Percentiles rank a stretch among this genome's conserved stretches.
Conservation (phyloP, 2,888 invertebrate species). For the Cactoblastis cactorum region DNA sequence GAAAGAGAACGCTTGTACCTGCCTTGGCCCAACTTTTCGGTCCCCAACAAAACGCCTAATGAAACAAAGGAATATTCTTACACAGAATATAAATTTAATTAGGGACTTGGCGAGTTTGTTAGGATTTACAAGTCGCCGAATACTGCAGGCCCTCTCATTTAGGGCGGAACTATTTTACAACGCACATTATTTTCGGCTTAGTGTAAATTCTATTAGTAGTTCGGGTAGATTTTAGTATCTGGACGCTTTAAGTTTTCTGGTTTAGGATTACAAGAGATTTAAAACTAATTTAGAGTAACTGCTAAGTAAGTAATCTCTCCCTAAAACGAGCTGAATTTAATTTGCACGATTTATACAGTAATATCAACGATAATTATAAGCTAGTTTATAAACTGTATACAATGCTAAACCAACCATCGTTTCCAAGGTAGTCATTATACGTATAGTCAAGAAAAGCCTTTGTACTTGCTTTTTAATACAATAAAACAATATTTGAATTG, state of each 20-base stretch:
- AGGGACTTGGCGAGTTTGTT: conserved; percentile 43
- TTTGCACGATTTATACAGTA: too few species aligned
- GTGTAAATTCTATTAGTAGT: neutral
- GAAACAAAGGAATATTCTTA: conserved; percentile 49
- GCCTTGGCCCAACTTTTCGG: conserved; percentile 24
- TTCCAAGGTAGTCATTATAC: too few species aligned
- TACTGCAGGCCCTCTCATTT: conserved; percentile 12
- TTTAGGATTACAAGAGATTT: neutral
- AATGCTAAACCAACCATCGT: too few species aligned
- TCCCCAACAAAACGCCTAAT: conserved; percentile 41
- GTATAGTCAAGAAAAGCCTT: too few species aligned
- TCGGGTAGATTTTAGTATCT: neutral
- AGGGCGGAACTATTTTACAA: conserved; percentile 12
- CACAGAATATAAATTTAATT: conserved; percentile 51
- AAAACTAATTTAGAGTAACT: too few species aligned
- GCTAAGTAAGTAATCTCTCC: too few species aligned
- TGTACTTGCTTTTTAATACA: too few species aligned
- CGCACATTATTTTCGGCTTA: neutral
- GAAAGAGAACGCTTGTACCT: conserved; percentile 18
- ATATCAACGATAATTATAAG: too few species aligned
- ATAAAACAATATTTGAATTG: too few species aligned
- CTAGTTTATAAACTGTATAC: too few species aligned
- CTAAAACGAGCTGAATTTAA: too few species aligned
- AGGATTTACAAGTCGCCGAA: conserved; percentile 30
- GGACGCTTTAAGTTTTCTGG: neutral